Conservation (phyloP, 1,140 invertebrate species). For the fruit fly (Drosophila melanogaster) region Release_6_plus_ISO1_MT NT_033777.3:10680001-10680500, state of each 20-base stretch:
- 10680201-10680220: not conserved
- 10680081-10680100: slow-evolving; percentile 16
- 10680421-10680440: not conserved
- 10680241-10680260: slow-evolving; percentile 34
- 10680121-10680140: slow-evolving; percentile 36
- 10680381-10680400: slow-evolving; percentile 20
- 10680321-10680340: slow-evolving; percentile 24
- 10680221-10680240: slow-evolving; percentile 35
- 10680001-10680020: not conserved
- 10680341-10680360: slow-evolving; percentile 19
- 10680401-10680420: slow-evolving; percentile 16
- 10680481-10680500: slow-evolving; percentile 57
- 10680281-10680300: slow-evolving; percentile 17
- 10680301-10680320: slow-evolving; percentile 10
- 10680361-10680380: slow-evolving; percentile 35
- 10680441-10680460: slow-evolving; percentile 4
- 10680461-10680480: not conserved
- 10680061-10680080: slow-evolving; percentile 44
- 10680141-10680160: slow-evolving; percentile 55
- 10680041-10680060: slow-evolving; percentile 49
- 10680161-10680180: slow-evolving; percentile 30
- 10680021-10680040: slow-evolving; percentile 8
- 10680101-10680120: slow-evolving; percentile 24
- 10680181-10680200: slow-evolving; percentile 16
- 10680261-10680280: slow-evolving; percentile 37